Evolutionary conservation across 2,888 invertebrate genomes (phyloP).

Genomic region (Phoenoteleia sp.): DNA sequence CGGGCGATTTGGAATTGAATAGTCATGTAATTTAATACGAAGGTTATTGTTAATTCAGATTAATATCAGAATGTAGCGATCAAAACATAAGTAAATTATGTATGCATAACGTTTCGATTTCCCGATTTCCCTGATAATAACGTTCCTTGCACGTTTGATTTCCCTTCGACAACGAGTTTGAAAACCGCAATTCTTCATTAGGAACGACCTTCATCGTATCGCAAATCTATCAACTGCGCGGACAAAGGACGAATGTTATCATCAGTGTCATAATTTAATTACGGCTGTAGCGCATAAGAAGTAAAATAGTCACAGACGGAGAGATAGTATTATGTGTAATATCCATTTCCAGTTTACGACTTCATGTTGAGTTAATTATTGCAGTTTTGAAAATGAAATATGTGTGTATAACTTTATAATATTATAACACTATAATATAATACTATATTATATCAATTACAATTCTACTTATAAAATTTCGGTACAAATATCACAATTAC

Average conservation of each 20-base stretch:
- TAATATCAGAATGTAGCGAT: constrained; percentile 35
- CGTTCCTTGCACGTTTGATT: constrained; percentile 50
- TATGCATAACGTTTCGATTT: constrained; percentile 65
- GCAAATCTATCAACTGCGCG: constrained; percentile 28
- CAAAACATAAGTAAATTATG: constrained; percentile 49
- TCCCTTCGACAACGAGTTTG: constrained; percentile 65
- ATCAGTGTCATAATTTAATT: constrained; percentile 27
- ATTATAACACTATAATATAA: too few relatives aligned
- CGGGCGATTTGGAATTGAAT: constrained; percentile 32
- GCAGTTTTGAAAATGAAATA: too few relatives aligned
- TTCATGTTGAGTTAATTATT: too few relatives aligned
- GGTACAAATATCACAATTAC: too few relatives aligned
- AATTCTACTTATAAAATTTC: too few relatives aligned
- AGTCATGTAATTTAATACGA: constrained; percentile 30
- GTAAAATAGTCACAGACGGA: neutral
- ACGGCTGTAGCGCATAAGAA: neutral
- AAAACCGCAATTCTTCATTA: constrained; percentile 69
- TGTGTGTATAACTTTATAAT: too few relatives aligned
- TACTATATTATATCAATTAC: too few relatives aligned
- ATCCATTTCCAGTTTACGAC: neutral
- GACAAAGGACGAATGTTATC: constrained; percentile 18
- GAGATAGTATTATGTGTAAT: neutral
- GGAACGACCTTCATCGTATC: constrained; percentile 45
- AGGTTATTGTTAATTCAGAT: constrained; percentile 55
- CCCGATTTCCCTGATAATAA: constrained; percentile 52